phyloP scores from a whole-genome alignment of 2,797 vertebrate genomes.

The Coracias cyanogaster region DNA sequence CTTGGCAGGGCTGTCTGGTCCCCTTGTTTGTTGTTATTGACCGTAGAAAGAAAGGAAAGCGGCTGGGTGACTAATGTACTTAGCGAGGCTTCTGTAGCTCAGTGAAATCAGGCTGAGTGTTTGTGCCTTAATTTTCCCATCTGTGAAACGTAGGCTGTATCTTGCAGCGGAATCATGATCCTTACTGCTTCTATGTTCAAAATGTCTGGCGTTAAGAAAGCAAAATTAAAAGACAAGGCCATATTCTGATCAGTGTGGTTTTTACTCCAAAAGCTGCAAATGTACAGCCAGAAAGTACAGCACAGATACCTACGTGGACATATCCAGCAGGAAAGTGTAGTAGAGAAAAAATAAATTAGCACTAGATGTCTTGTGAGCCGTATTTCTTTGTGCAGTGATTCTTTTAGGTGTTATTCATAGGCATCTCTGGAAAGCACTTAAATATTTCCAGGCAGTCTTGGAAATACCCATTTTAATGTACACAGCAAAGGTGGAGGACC shows the following conservation, averaged over 20 bases:
- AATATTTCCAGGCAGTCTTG: neutral
- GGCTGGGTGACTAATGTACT: conserved; percentile 22
- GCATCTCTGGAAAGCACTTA: neutral
- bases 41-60: neutral
- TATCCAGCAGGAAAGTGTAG: neutral
- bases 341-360: neutral
- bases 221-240: neutral
- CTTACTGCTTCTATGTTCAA: neutral
- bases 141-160: neutral
- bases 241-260: neutral
- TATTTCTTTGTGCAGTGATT: neutral
- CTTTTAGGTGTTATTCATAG: neutral
- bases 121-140: conserved; percentile 29
- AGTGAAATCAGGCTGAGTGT: neutral
- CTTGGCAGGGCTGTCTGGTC: neutral
- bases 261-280: neutral
- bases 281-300: neutral
- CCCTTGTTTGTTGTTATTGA: conserved; percentile 15
- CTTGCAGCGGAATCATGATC: neutral
- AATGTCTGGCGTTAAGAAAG: neutral
- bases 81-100: neutral
- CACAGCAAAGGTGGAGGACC: neutral
- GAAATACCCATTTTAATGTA: neutral
- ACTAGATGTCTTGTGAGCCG: neutral
- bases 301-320: neutral